These are phyloP conservation scores for Sphaerophoria taeniata DNA, from an alignment of 2,888 invertebrate genomes.

Conservation along the genomic window DNA sequence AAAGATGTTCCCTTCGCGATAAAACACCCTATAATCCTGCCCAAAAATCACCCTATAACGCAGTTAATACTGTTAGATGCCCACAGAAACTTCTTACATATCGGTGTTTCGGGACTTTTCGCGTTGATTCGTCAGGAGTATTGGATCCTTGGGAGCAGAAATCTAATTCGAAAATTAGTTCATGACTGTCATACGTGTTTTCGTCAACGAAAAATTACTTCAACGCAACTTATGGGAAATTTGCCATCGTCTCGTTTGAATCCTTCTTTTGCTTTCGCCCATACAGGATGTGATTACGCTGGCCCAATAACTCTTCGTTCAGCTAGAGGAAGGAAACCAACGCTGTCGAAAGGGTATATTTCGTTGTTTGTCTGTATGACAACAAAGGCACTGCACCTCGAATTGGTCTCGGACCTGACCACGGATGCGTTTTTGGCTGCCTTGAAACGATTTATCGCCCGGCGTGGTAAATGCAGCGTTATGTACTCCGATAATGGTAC, in stretches of 20 bases:
- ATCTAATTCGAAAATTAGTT: slow-evolving; percentile 43
- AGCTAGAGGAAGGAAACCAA: too few species aligned
- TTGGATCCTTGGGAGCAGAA: slow-evolving; percentile 22
- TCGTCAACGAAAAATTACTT: slow-evolving; percentile 32
- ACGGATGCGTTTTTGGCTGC: not conserved
- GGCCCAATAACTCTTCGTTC: too few species aligned
- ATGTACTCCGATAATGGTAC: too few species aligned
- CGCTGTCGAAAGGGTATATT: too few species aligned
- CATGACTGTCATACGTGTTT: slow-evolving; percentile 44
- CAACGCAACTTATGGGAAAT: slow-evolving; percentile 44
- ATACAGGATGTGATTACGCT: slow-evolving; percentile 13
- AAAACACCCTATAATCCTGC: slow-evolving; percentile 33
- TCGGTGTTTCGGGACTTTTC: slow-evolving; percentile 20
- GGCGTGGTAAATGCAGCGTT: too few species aligned
- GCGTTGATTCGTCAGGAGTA: slow-evolving; percentile 28
- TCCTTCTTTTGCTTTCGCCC: slow-evolving; percentile 37
- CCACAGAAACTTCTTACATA: slow-evolving; percentile 19
- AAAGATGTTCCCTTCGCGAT: slow-evolving; percentile 22
- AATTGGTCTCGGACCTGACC: too few species aligned
- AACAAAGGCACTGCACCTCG: too few species aligned
- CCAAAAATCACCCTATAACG: slow-evolving; percentile 30
- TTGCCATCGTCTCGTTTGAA: slow-evolving; percentile 14
- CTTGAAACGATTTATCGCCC: too few species aligned
- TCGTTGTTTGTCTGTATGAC: slow-evolving; percentile 31
- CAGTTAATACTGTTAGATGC: slow-evolving; percentile 15